A percentile compares a stretch with the other conserved stretches of the same genome.
Conservation (phyloP, 2,888 invertebrate genomes). For the Orthosia cruda region DNA sequence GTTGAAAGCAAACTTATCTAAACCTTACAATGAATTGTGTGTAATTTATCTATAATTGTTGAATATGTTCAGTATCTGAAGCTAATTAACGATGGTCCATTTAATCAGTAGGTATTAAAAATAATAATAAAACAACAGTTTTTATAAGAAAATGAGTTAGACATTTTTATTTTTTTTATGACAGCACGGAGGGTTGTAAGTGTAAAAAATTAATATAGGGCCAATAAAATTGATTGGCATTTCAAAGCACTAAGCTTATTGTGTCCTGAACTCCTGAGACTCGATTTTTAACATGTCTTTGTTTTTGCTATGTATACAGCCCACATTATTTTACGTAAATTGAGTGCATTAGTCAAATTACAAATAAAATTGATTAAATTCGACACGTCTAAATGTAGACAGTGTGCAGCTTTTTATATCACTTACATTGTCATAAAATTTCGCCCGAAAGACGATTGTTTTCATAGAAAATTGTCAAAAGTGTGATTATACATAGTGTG, state of each 20-base stretch:
- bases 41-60: conserved; percentile 57
- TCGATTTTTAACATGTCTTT: neutral
- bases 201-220: conserved; percentile 28
- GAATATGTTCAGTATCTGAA: conserved; percentile 40
- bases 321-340: conserved; percentile 28
- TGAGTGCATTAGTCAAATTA: conserved; percentile 38
- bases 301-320: conserved; percentile 32
- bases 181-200: conserved; percentile 15
- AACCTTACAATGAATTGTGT: conserved; percentile 57
- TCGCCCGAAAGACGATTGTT: conserved; percentile 43
- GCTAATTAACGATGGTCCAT: conserved; percentile 30
- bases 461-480: conserved; percentile 63
- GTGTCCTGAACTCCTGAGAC: neutral
- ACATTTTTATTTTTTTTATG: conserved; percentile 20
- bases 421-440: conserved; percentile 40
- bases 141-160: conserved; percentile 14
- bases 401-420: conserved; percentile 43
- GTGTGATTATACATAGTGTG: conserved; percentile 65
- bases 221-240: conserved; percentile 24
- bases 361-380: conserved; percentile 15
- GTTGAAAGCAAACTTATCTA: conserved; percentile 63
- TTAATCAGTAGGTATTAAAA: conserved; percentile 36
- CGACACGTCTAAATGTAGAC: conserved; percentile 9
- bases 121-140: conserved; percentile 10
- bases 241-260: neutral